Evolutionary conservation across 2,797 vertebrate genomes (phyloP), one percentile per base, ranked within the genome.

Genomic region (Scarus forsteni): DNA sequence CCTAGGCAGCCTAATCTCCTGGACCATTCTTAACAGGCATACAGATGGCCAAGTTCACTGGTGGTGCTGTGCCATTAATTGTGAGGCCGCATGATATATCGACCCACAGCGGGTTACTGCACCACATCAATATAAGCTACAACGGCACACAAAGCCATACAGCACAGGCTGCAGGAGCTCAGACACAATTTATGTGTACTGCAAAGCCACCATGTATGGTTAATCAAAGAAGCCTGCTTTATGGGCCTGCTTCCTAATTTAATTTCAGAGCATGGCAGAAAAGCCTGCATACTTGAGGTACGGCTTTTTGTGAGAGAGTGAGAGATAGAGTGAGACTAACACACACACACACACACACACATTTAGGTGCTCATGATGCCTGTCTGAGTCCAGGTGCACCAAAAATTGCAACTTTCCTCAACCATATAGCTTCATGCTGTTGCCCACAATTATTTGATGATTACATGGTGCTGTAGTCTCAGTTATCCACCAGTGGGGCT

Each of bases 1-100:
- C 43, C 18, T n/a, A 36, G 62, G 60, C 66, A 55, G 68, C 61
- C 64, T 84, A 48, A 81, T 86, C 68, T 67, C 75, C 40, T 58
- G 51, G 52, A 66, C 57, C 77, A 69, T 70, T 73, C 72, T 73
- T 82, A 90, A 89, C 69, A 75, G 56, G 62, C 42, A 60, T 80
- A 81, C 82, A 87, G 77, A 85, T 88, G 75, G 79, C 79, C 80
- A 89, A 86, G 83, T 91, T 86, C 79, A 82, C 70, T 74, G 68
- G 67, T 75, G 71, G 54, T 86, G 81, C 84, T 85, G 77, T 91
- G 77, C 85, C 86, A 91, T 90, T 90, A 92, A 91, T 90, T 89
- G 88, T 82, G 50, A 78, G 74, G 76, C 85, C 36, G 66, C 86
- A 82, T 88, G 85, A 92, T 88, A 58, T 85, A 93, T 93, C 56